Evolutionary conservation across 2,113 vertebrate genomes (phyloP), one percentile per base, ranked within the genome.

Genomic region (Tylochromis polylepis): DNA sequence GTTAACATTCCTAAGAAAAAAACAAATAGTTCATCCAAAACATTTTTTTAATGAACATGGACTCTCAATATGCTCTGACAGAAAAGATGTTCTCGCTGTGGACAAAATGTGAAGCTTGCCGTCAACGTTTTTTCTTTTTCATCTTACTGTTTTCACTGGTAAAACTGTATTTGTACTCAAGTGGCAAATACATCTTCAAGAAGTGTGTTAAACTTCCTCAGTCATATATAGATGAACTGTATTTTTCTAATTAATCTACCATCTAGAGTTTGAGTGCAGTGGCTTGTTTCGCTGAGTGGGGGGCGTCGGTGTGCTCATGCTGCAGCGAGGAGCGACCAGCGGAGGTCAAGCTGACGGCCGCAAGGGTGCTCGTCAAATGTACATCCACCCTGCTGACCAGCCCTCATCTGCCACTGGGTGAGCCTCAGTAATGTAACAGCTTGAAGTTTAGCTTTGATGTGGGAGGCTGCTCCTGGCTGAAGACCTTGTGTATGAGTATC

Each of bases 271-370:
- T 16, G 1, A 36, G 34, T 60, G 87, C 85, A 80, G 72, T 70
- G 57, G 31, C 51, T 4, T 65, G 72, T 38, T 87, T 91, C 1
- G 41, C 79, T 57, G 91, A 93, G 85, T 99, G 98, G 98, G 95
- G 95, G 87, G 93, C 93, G 22, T 88, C 97, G 88, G 93, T 99
- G 67, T 84, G 95, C 78, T 93, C 85, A 6, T 97, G 97, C 94
- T 99, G 97, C 91, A 92, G 86, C 85, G 97, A 97, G 79, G 96
- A 97, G 34, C 97, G 97, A 86, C 96, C 98, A 62, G 95, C 79
- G 20, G 97, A 98, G 92, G 95, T 97, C 86, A 97, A 97, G 90
- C 93, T 98, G 93, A 96, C 95, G 16, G 97, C 96, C 6, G 96
- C 98, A 14, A 94, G 97, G 81, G 94, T 98, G 85, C 95, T 99